Evolutionary conservation across 2,113 vertebrate species (phyloP).

Genomic region (Galeopterus variegatus): DNA sequence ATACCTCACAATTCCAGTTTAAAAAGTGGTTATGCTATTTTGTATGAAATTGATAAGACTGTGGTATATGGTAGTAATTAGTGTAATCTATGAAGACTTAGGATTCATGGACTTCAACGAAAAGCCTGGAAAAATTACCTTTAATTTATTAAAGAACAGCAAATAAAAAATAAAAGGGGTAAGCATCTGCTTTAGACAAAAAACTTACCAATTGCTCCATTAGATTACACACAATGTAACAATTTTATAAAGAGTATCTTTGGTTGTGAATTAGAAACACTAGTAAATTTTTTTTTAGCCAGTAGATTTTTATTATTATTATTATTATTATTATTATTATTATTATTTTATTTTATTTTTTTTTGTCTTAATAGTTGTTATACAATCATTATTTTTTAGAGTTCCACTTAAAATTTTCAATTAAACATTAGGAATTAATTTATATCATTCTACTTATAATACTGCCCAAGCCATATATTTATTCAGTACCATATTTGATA

Average conservation of each 20-base stretch:
- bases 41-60: not conserved
- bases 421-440: not conserved
- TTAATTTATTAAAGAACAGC: constrained; percentile 12
- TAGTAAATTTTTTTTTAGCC: not conserved
- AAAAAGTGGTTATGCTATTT: not conserved
- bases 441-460: not conserved
- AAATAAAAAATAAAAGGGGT: constrained; percentile 49
- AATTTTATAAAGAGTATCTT: not conserved
- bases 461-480: constrained; percentile 23
- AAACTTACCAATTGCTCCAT: not conserved
- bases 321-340: too few relatives aligned
- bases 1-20: constrained; percentile 38
- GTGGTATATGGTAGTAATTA: not conserved
- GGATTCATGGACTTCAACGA: constrained; percentile 25
- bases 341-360: too few relatives aligned
- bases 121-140: constrained; percentile 38
- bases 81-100: not conserved
- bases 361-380: constrained; percentile 3
- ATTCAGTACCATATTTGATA: not conserved
- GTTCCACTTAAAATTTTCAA: not conserved
- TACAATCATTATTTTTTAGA: not conserved
- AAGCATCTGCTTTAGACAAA: not conserved
- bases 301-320: constrained; percentile 52
- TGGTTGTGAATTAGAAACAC: not conserved
- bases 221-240: not conserved